Evolutionary conservation across 2,113 vertebrate genomes (phyloP), one percentile per base, ranked within the genome.

Genomic region (Pyrgilauda ruficollis): DNA sequence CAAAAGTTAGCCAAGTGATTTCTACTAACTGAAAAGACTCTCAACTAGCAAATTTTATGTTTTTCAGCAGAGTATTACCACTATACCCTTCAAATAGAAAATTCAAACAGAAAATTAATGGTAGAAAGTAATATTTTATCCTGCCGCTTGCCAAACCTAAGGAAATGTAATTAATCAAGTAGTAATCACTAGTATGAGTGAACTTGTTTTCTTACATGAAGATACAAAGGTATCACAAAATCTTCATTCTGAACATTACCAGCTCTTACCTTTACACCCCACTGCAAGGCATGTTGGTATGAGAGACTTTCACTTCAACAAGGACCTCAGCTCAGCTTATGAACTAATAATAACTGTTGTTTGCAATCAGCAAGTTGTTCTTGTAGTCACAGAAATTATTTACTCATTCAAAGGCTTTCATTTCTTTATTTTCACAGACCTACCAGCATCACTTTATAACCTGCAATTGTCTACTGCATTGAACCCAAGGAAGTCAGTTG

Each of bases 401-500:
- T 94, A 61, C 28, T 63, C n/a, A 41, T 81, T 59, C 79, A 83
- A 94, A 86, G 37, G 22, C 17, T 61, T 82, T 66, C 28, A 90
- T 61, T 59, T 58, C 20, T 43, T 69, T 53, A 50, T 72, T 88
- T 92, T 69, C 59, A 55, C 53, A 76, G 52, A 56, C 47, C 52
- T 79, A 66, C 7, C 79, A 89, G 28, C 14, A 53, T 43, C 7
- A 3, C 50, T 75, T 81, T 79, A 85, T 87, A 87, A 94, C 83
- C 44, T 85, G 77, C 27, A 92, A 82, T 89, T 94, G 81, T 62
- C 92, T 78, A 58, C 11, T 86, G 88, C 80, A 69, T 23, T 90
- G 94, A 90, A 92, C 67, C 17, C 33, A 74, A 89, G 82, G 58
- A 94, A 96, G 52, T 39, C 68, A 84, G 58, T 44, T 93, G 85